A percentile compares a stretch with the other conserved stretches of the same genome.
phyloP scores from a whole-genome alignment of 2,888 invertebrate genomes.

The Conistra vaccinii region DNA sequence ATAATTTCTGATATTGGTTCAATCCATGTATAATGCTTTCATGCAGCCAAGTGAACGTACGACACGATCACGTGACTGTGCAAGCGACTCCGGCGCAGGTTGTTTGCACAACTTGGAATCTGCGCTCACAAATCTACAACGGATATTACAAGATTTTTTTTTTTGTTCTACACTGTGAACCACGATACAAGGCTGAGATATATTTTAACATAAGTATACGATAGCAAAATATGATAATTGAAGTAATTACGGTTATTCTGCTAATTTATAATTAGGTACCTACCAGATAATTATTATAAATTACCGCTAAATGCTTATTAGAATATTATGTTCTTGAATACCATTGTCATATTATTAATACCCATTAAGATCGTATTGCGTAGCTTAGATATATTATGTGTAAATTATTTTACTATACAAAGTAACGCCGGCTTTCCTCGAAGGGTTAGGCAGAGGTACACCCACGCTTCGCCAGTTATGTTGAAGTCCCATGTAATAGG shows the following conservation, averaged over 20 bases:
- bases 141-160: conserved; percentile 38
- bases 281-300: not conserved
- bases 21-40: conserved; percentile 48
- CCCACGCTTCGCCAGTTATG: too few species aligned
- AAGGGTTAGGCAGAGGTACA: too few species aligned
- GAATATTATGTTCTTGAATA: not conserved
- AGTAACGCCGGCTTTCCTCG: too few species aligned
- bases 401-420: too few species aligned
- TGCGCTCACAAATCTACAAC: conserved; percentile 41
- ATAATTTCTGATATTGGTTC: conserved; percentile 22
- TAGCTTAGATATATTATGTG: too few species aligned
- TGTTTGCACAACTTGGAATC: conserved; percentile 71
- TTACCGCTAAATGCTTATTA: not conserved
- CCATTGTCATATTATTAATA: not conserved
- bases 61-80: conserved; percentile 66
- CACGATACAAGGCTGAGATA: not conserved
- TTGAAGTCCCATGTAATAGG: too few species aligned
- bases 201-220: conserved; percentile 6
- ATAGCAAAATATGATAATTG: conserved; percentile 12
- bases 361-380: not conserved
- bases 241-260: conserved; percentile 13
- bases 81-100: conserved; percentile 58
- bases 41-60: conserved; percentile 57
- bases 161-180: conserved; percentile 9
- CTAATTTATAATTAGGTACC: conserved; percentile 6